Evolutionary conservation across 2,797 vertebrate genomes (phyloP), one percentile per base, ranked within the genome.

Genomic region (Malacoraja senta): DNA sequence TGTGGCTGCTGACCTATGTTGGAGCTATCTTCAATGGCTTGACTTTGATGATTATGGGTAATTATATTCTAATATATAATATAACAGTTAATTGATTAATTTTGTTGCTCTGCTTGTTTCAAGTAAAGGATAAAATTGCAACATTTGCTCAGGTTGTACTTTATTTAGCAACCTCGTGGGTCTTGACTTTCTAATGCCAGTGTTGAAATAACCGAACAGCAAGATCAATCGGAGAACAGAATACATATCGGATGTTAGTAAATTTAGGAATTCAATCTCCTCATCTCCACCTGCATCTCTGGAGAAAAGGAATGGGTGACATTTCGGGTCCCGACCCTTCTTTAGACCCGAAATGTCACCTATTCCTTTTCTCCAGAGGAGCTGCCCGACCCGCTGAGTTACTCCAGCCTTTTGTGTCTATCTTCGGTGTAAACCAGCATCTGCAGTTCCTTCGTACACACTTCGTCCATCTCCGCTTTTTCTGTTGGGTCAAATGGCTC

Each of bases 21-120:
- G 99, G 99, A n/a, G 99, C 99, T 61, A 97, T 99, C 95, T 99
- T 99, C 97, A 99, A 99, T 35, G 99, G 99, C 95, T 97, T 99
- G 96, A 99, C 99, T 93, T 97, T 99, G 95, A 97, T 99, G 95
- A 99, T 99, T 95, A 97, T 99, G 96, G 98, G 99, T 99, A 97
- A 98, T 97, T 93, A 94, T 32, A 32, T 93, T 86, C 38, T 29
- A 26, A 74, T 38, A 38, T 38, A 26, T 9, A 91, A 38, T 19
- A 26, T 68, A 91, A 38, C 35, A 71, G 29, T 26, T 26, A 29
- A 91, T 74, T 72, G 21, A 91, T 32, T 29, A 35, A 63, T 90
- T 88, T 88, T 74, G 35, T 21, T 92, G 71, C 35, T 92, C 68
- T 74, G 1, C 7, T 24, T 76, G 44, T 74, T 58, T 6, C 35